A percentile compares a stretch with the other conserved stretches of the same genome.
Evolutionary conservation across 2,797 vertebrate species (phyloP).

Genomic region (Cyclura pinguis): DNA sequence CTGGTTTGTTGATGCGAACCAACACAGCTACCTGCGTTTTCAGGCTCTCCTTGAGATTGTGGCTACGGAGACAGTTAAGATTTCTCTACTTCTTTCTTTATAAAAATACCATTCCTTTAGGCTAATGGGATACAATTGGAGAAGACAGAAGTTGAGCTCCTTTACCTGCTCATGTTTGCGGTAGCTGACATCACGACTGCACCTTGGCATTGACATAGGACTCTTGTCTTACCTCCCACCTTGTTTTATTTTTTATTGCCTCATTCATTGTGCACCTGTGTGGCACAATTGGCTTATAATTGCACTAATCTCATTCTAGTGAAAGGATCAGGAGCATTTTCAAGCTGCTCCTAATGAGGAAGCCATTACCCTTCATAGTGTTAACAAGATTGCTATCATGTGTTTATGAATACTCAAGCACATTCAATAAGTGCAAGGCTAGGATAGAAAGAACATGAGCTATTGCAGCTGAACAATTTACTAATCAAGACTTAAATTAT

Average conservation of each 20-base stretch:
- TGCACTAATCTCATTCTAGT: conserved; percentile 78
- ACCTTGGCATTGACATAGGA: conserved; percentile 42
- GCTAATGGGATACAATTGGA: not conserved
- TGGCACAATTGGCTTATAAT: conserved; percentile 69
- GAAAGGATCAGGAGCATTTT: conserved; percentile 79
- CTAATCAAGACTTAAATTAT: conserved; percentile 73
- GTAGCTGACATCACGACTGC: not conserved
- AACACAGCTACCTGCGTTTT: too few species aligned
- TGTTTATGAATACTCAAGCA: conserved; percentile 78
- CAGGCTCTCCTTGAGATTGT: too few species aligned
- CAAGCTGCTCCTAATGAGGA: conserved; percentile 78
- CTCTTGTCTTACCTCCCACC: conserved; percentile 61
- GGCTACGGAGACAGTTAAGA: too few species aligned
- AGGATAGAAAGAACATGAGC: conserved; percentile 70
- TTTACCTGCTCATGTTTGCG: conserved; percentile 41
- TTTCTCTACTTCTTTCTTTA: too few species aligned
- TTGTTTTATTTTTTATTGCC: conserved; percentile 76
- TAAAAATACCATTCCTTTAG: not conserved
- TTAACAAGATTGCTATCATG: conserved; percentile 77
- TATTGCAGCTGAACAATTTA: conserved; percentile 58
- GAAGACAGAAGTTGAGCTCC: not conserved
- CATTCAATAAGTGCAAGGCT: conserved; percentile 66
- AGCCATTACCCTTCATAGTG: conserved; percentile 78
- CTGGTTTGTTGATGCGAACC: too few species aligned
- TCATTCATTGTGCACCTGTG: conserved; percentile 66